These are phyloP conservation scores for Threskiornis aethiopicus DNA, from an alignment of 2,797 vertebrate genomes.

Conservation along the genomic window DNA sequence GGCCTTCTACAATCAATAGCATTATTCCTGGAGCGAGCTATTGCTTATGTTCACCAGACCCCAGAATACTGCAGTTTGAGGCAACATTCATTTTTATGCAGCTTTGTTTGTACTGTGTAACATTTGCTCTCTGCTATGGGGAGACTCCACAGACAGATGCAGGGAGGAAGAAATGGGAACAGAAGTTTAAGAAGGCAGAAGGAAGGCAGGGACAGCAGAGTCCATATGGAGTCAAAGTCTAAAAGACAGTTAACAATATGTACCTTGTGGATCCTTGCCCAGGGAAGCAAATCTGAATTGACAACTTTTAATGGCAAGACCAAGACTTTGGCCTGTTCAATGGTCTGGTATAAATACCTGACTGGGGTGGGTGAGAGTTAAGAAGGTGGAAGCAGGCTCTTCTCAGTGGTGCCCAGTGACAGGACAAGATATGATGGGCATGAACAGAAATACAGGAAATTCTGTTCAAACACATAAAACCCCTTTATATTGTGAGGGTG, in stretches of 20 bases:
- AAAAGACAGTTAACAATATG: background rate
- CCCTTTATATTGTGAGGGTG: background rate
- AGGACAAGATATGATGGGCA: accelerated
- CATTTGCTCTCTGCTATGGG: background rate
- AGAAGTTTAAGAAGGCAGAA: background rate
- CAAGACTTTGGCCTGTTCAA: background rate
- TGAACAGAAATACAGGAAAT: background rate
- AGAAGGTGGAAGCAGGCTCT: background rate
- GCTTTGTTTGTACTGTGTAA: background rate
- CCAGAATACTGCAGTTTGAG: background rate
- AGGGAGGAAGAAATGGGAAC: background rate
- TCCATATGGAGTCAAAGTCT: background rate
- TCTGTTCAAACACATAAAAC: background rate
- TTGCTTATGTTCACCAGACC: background rate
- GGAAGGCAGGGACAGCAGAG: background rate
- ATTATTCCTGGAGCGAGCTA: background rate
- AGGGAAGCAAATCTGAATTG: background rate
- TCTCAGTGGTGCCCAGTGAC: background rate
- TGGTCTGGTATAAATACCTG: background rate
- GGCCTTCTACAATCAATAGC: background rate
- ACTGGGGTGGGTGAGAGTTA: background rate
- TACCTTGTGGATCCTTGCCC: background rate
- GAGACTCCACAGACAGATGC: background rate
- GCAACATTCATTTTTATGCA: background rate
- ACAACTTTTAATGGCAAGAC: background rate